These are phyloP conservation scores for Yponomeuta plumbellus DNA, from an alignment of 2,888 invertebrate genomes.

Conservation along the genomic window DNA sequence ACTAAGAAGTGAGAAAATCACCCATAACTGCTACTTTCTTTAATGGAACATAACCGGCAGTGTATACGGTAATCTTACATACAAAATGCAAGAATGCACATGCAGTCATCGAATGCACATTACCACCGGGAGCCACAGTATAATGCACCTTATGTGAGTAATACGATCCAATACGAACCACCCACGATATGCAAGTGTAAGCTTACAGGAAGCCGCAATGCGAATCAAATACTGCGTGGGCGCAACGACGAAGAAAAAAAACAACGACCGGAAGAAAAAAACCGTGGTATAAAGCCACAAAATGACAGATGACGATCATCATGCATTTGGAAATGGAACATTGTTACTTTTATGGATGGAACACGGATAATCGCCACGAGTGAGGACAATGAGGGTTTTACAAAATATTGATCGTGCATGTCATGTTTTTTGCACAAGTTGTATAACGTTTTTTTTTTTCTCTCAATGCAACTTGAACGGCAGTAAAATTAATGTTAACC, in stretches of 20 bases:
- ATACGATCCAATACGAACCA: slow-evolving; percentile 49
- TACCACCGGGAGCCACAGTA: not conserved
- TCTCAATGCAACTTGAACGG: not conserved
- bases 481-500: slow-evolving; percentile 1
- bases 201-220: slow-evolving; percentile 64
- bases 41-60: too few species aligned
- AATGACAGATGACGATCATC: slow-evolving; percentile 40
- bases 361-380: not conserved
- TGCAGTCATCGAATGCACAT: not conserved
- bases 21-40: too few species aligned
- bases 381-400: slow-evolving; percentile 2
- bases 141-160: slow-evolving; percentile 29
- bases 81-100: not conserved
- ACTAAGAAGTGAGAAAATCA: too few species aligned
- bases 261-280: slow-evolving; percentile 35
- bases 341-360: not conserved
- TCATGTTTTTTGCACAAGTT: slow-evolving; percentile 6
- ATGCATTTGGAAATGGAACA: slow-evolving; percentile 10
- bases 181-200: slow-evolving; percentile 50
- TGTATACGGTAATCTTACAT: too few species aligned
- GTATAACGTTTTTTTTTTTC: not conserved
- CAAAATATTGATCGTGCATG: slow-evolving; percentile 13
- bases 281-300: slow-evolving; percentile 28
- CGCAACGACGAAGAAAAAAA: slow-evolving; percentile 30
- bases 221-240: slow-evolving; percentile 32